A percentile compares a stretch with the other conserved stretches of the same genome.
phyloP scores from a whole-genome alignment of 1,140 invertebrate species.

The Batillaria attramentaria region DNA sequence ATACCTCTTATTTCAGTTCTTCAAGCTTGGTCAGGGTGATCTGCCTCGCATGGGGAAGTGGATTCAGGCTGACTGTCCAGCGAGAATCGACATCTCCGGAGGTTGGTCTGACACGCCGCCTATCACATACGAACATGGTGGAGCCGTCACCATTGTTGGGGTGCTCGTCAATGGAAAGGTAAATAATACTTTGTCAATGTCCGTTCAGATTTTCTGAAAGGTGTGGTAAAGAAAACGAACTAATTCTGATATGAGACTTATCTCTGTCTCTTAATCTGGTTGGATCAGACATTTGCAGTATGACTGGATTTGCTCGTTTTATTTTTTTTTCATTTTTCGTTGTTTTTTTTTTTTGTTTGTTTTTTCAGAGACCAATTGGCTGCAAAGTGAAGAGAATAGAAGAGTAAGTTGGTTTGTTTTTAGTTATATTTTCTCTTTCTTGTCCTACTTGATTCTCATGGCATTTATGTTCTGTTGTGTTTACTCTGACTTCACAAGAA shows the following conservation, averaged over 20 bases:
- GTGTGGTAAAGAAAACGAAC: no score
- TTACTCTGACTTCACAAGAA: no score
- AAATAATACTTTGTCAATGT: conserved; percentile 16
- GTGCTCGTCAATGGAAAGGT: conserved; percentile 71
- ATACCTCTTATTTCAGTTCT: conserved; percentile 52
- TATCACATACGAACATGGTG: conserved; percentile 76
- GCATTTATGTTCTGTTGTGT: no score
- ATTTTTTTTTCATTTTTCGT: not conserved
- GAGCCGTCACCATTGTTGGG: conserved; percentile 73
- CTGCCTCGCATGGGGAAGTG: conserved; percentile 63
- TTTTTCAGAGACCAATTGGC: conserved; percentile 73
- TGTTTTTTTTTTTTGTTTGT: conserved; percentile 36
- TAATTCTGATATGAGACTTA: no score
- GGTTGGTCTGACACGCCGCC: conserved; percentile 77
- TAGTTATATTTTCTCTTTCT: conserved; percentile 14
- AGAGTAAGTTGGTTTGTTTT: conserved; percentile 53
- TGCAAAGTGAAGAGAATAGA: conserved; percentile 69
- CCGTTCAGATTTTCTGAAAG: conserved; percentile 7
- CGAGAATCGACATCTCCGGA: conserved; percentile 74
- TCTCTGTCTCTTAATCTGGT: not conserved
- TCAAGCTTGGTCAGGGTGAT: conserved; percentile 40
- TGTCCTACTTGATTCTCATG: no score
- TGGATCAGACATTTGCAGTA: not conserved
- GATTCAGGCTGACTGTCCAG: conserved; percentile 74
- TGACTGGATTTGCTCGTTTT: not conserved